Conservation (phyloP, 2,888 invertebrate genomes). For the Cataglyphis rosenhaueri region DNA sequence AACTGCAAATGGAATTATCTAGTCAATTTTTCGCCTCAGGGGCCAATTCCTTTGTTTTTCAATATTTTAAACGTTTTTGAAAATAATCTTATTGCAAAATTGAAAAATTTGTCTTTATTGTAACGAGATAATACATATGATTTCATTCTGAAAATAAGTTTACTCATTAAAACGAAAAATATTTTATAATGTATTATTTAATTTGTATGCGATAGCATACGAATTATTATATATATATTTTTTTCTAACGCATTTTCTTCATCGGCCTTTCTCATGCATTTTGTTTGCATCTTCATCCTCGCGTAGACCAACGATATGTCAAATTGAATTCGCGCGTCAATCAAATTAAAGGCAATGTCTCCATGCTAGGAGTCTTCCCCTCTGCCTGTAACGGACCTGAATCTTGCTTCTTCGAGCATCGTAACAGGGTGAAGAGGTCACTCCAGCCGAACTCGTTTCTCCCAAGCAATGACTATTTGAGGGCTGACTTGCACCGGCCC, state of each 20-base stretch:
- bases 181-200: neutral
- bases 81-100: neutral
- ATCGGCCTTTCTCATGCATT: neutral
- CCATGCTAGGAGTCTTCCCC: neutral
- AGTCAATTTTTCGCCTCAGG: neutral
- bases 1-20: neutral
- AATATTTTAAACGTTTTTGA: no score
- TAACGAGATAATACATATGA: neutral
- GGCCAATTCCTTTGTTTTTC: neutral
- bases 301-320: neutral
- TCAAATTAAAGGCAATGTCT: conserved; percentile 50
- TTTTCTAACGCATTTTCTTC: neutral
- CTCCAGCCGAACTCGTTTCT: conserved; percentile 40
- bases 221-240: neutral
- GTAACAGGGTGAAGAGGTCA: conserved; percentile 31
- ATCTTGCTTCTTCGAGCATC: conserved; percentile 22
- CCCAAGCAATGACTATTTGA: neutral
- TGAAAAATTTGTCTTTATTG: neutral
- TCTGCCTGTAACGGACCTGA: conserved; percentile 28
- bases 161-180: neutral
- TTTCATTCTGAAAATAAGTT: neutral
- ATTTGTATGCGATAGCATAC: no score
- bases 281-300: neutral
- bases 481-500: neutral
- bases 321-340: conserved; percentile 20